A percentile compares a stretch with the other conserved stretches of the same genome.
phyloP scores from a whole-genome alignment of 2,888 invertebrate genomes.

The Nemotelus nigrinus region DNA sequence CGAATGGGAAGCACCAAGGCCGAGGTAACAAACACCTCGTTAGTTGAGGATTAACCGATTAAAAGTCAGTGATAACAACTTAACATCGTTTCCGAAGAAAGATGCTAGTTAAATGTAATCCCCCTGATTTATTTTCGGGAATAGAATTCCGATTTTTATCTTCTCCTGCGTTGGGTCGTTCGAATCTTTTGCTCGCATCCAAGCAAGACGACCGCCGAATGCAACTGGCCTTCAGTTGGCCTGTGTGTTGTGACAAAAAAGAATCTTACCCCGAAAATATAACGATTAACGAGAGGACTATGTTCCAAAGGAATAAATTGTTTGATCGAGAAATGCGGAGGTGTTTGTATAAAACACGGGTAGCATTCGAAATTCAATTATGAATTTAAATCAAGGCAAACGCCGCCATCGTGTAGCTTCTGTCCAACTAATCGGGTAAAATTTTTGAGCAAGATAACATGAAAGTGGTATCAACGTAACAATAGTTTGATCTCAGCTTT shows the following conservation, averaged over 20 bases:
- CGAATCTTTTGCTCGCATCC: not conserved
- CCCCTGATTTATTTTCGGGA: slow-evolving; percentile 42
- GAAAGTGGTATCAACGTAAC: slow-evolving; percentile 1
- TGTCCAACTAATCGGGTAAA: slow-evolving; percentile 13
- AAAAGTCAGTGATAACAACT: slow-evolving; percentile 46
- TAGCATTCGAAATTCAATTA: slow-evolving; percentile 32
- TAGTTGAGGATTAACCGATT: slow-evolving; percentile 50
- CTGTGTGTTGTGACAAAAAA: not conserved
- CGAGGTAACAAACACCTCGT: slow-evolving; percentile 48
- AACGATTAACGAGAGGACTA: slow-evolving; percentile 18
- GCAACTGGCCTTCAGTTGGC: not conserved
- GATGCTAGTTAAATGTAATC: slow-evolving; percentile 41
- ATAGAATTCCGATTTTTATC: slow-evolving; percentile 42
- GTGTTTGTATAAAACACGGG: slow-evolving; percentile 39
- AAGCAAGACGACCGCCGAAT: not conserved
- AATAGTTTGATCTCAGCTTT: not conserved
- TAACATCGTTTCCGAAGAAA: slow-evolving; percentile 39
- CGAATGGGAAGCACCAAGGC: not conserved
- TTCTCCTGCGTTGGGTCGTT: slow-evolving; percentile 13
- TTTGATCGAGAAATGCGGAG: slow-evolving; percentile 13
- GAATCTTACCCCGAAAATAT: slow-evolving; percentile 33
- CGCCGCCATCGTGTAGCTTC: not conserved
- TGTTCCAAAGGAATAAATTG: slow-evolving; percentile 16
- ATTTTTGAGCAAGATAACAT: slow-evolving; percentile 27
- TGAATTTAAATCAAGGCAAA: slow-evolving; percentile 31